Conservation (phyloP, 1,140 invertebrate species). For the Holotrichia oblita region DNA sequence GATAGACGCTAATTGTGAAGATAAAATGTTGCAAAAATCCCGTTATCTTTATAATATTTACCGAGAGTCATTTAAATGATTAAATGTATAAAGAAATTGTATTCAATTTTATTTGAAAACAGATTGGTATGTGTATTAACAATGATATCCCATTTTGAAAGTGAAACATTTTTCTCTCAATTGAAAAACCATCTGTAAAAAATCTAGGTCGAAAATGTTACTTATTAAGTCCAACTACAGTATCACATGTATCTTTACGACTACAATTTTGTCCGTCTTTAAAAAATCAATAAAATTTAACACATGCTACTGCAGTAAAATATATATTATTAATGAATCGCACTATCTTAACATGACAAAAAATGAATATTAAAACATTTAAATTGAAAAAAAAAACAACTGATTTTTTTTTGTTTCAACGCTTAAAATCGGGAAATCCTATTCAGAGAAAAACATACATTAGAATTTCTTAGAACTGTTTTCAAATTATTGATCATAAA, state of each 20-base stretch:
- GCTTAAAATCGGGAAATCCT: not conserved
- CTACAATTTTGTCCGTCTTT: not conserved
- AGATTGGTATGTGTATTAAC: too few relatives aligned
- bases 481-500: not conserved
- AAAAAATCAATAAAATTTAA: constrained; percentile 17
- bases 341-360: too few relatives aligned
- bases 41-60: too few relatives aligned
- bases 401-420: too few relatives aligned
- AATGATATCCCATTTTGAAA: too few relatives aligned
- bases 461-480: not conserved
- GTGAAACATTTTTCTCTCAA: too few relatives aligned
- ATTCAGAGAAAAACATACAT: not conserved
- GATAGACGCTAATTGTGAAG: too few relatives aligned
- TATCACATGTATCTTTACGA: not conserved
- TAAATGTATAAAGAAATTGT: too few relatives aligned
- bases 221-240: not conserved
- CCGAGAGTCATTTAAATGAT: too few relatives aligned
- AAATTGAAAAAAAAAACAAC: not conserved
- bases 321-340: not conserved
- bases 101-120: too few relatives aligned
- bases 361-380: not conserved
- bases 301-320: not conserved
- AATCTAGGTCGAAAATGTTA: not conserved
- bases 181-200: too few relatives aligned
- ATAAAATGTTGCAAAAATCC: too few relatives aligned